Percentiles rank a stretch among this genome's conserved stretches.
Conservation (phyloP, 2,888 invertebrate genomes). For the Anagyrus pseudococci region DNA sequence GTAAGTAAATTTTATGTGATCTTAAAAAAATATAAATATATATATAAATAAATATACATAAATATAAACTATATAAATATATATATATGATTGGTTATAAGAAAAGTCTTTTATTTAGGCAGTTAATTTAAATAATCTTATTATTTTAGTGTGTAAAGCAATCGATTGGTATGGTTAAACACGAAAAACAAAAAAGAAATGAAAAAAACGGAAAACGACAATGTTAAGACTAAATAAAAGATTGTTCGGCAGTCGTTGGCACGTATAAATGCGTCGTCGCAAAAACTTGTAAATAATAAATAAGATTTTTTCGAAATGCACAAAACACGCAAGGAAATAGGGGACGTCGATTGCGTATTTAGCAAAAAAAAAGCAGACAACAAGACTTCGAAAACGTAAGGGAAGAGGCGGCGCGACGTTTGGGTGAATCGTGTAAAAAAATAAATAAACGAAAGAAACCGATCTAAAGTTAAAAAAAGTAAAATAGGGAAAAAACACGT, state of each 20-base stretch:
- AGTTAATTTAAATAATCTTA: constrained; percentile 30
- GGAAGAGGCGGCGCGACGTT: constrained; percentile 48
- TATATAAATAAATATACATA: constrained; percentile 23
- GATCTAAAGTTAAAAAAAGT: not conserved
- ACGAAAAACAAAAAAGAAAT: not conserved
- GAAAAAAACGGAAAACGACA: too few relatives aligned
- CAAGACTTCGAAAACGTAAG: constrained; percentile 36
- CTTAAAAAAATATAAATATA: constrained; percentile 18
- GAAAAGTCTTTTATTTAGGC: constrained; percentile 33
- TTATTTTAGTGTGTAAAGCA: constrained; percentile 31
- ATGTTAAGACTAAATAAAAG: constrained; percentile 16
- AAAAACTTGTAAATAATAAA: constrained; percentile 9
- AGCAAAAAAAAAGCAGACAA: not conserved
- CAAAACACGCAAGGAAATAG: constrained; percentile 27
- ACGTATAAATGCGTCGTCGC: constrained; percentile 35
- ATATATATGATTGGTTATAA: constrained; percentile 28
- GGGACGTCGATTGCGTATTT: constrained; percentile 34
- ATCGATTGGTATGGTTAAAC: constrained; percentile 16
- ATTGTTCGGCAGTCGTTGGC: constrained; percentile 28
- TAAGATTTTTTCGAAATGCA: constrained; percentile 33
- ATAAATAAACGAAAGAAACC: not conserved
- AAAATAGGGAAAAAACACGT: constrained; percentile 40
- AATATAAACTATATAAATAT: constrained; percentile 9
- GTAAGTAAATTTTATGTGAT: constrained; percentile 36
- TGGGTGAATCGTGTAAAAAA: constrained; percentile 45